A percentile compares a stretch with the other conserved stretches of the same genome.
Evolutionary conservation across 2,797 vertebrate species (phyloP).

Genomic region (Tokudaia muenninki): DNA sequence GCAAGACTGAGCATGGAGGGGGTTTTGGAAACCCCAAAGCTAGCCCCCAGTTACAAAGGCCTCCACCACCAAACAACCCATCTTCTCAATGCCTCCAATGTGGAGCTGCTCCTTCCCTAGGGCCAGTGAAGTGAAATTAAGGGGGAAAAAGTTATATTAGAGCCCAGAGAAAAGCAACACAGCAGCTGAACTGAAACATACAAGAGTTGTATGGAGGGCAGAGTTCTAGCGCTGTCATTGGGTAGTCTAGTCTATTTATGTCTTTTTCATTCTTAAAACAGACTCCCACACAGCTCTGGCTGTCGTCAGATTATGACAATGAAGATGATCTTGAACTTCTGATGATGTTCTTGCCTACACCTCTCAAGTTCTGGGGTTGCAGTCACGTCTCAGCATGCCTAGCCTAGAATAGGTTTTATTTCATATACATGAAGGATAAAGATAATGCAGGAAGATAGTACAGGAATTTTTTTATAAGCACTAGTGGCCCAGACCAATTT

Average conservation of each 20-base stretch:
- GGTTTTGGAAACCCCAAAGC: too few species aligned
- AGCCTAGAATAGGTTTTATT: constrained; percentile 28
- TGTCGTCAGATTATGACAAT: background rate
- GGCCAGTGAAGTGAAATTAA: constrained; percentile 64
- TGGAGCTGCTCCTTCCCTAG: constrained; percentile 68
- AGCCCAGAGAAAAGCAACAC: constrained; percentile 76
- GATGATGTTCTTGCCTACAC: background rate
- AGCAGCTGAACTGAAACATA: constrained; percentile 74
- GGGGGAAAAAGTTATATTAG: constrained; percentile 62
- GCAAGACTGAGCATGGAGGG: background rate
- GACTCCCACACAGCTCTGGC: background rate
- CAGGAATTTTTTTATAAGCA: background rate
- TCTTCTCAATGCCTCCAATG: background rate
- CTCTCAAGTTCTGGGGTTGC: background rate
- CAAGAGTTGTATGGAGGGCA: constrained; percentile 47
- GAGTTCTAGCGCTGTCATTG: background rate
- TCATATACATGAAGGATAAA: constrained; percentile 63
- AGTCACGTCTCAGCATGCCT: background rate
- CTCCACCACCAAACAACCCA: background rate
- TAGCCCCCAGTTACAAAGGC: background rate
- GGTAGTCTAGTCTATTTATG: constrained; percentile 5
- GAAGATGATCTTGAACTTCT: background rate
- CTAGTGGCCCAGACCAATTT: background rate
- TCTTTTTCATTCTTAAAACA: background rate
- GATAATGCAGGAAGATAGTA: constrained; percentile 8